Percentiles rank a stretch among this genome's conserved stretches.
Conservation (phyloP, 2,113 vertebrate species). For the Sakesphorus luctuosus region DNA sequence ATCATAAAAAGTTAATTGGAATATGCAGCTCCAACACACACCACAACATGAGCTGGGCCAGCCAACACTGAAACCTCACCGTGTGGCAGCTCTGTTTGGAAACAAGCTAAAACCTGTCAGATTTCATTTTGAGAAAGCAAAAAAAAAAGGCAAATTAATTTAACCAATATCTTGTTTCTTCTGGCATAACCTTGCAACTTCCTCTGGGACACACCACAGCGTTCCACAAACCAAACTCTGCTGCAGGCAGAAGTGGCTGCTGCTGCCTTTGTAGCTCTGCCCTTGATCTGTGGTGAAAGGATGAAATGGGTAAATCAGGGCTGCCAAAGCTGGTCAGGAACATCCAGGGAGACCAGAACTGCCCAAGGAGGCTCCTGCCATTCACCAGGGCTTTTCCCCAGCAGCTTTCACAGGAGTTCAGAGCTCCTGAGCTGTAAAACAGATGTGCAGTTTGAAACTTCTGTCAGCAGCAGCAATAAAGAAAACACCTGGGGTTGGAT, state of each 20-base stretch:
- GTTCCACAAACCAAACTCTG: not conserved
- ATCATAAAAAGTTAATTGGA: slow-evolving; percentile 62
- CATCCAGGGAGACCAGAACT: not conserved
- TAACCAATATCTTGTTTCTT: not conserved
- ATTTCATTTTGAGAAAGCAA: not conserved
- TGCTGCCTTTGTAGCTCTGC: not conserved
- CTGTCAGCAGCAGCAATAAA: not conserved
- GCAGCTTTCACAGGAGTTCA: not conserved
- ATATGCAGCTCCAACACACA: slow-evolving; percentile 27
- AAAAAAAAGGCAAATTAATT: not conserved
- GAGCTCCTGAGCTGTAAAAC: not conserved
- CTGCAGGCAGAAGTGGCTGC: not conserved
- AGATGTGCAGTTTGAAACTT: not conserved
- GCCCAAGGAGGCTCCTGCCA: not conserved
- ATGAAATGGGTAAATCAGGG: not conserved
- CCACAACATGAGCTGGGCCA: not conserved
- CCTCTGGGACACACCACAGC: accelerated
- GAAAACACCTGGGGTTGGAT: not conserved
- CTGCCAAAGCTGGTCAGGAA: not conserved
- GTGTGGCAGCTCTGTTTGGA: not conserved
- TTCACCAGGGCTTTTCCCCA: not conserved
- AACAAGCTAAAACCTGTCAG: slow-evolving; percentile 14
- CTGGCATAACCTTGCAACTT: not conserved
- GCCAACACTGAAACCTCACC: not conserved
- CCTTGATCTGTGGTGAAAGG: not conserved